These are phyloP conservation scores for Acanthisitta chloris DNA, from an alignment of 2,113 vertebrate genomes.

Conservation along the genomic window DNA sequence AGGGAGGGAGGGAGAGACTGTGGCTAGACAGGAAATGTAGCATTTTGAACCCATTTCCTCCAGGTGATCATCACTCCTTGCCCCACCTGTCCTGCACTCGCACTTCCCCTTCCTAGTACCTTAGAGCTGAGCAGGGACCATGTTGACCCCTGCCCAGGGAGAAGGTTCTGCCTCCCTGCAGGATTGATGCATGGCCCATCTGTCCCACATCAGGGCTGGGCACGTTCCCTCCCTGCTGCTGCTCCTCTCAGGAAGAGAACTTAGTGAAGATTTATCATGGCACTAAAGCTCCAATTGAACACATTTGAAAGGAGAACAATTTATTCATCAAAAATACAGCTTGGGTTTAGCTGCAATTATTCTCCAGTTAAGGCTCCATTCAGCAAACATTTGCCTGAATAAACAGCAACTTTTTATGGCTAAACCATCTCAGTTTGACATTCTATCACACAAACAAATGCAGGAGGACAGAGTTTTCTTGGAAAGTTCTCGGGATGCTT, in stretches of 20 bases:
- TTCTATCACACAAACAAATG: background rate
- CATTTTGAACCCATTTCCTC: background rate
- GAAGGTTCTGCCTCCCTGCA: background rate
- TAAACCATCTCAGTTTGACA: slow-evolving; percentile 6
- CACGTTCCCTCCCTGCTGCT: background rate
- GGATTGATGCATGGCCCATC: background rate
- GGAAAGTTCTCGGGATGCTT: background rate
- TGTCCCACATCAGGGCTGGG: background rate
- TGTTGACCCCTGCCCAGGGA: background rate
- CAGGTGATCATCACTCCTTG: background rate
- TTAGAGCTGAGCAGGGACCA: rapidly evolving
- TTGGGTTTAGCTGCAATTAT: slow-evolving; percentile 55
- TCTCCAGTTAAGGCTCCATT: slow-evolving; percentile 43
- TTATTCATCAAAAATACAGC: slow-evolving; percentile 60
- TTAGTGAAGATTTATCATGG: slow-evolving; percentile 51
- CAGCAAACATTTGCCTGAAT: slow-evolving; percentile 8
- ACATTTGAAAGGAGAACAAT: slow-evolving; percentile 59
- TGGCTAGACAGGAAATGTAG: background rate
- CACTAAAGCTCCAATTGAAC: slow-evolving; percentile 48
- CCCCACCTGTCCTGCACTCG: background rate
- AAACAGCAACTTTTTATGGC: slow-evolving; percentile 42
- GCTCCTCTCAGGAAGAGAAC: slow-evolving; percentile 13
- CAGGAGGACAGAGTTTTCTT: background rate
- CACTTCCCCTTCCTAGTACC: background rate
- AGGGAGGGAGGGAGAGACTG: background rate